Conservation (phyloP, 2,113 vertebrate genomes). For the Prinia subflava region DNA sequence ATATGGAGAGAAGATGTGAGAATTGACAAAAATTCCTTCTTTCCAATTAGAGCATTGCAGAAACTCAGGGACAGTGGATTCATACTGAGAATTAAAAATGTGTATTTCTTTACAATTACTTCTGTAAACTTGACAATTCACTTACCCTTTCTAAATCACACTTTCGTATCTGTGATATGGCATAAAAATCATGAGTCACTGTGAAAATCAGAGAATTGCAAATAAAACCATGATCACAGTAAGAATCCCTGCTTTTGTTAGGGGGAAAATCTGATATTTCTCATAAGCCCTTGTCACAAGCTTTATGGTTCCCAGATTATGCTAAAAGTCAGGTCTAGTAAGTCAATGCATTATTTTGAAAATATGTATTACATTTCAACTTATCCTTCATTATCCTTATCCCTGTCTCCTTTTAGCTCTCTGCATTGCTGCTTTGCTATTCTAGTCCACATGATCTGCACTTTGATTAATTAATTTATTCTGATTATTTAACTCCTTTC, state of each 20-base stretch:
- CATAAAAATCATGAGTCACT: neutral
- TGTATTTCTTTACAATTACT: neutral
- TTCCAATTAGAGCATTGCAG: neutral
- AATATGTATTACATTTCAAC: conserved; percentile 2
- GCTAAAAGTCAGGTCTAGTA: neutral
- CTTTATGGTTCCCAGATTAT: neutral
- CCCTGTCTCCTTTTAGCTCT: conserved; percentile 1
- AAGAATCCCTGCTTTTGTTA: neutral
- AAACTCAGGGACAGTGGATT: neutral
- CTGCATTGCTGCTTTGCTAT: conserved; percentile 42
- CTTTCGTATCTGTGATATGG: neutral
- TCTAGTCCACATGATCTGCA: conserved; percentile 46
- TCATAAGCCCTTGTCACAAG: neutral
- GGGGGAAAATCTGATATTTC: neutral
- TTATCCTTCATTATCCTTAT: neutral
- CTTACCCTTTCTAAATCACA: neutral
- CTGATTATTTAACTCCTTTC: conserved; percentile 66
- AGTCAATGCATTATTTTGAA: conserved; percentile 29
- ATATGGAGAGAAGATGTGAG: neutral
- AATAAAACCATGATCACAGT: neutral
- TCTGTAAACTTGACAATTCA: neutral
- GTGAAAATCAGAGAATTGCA: neutral
- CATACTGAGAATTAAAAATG: neutral
- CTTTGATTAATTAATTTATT: conserved; percentile 71
- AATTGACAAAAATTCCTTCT: neutral